phyloP scores from a whole-genome alignment of 2,113 vertebrate species.

The Festucalex cinctus region DNA sequence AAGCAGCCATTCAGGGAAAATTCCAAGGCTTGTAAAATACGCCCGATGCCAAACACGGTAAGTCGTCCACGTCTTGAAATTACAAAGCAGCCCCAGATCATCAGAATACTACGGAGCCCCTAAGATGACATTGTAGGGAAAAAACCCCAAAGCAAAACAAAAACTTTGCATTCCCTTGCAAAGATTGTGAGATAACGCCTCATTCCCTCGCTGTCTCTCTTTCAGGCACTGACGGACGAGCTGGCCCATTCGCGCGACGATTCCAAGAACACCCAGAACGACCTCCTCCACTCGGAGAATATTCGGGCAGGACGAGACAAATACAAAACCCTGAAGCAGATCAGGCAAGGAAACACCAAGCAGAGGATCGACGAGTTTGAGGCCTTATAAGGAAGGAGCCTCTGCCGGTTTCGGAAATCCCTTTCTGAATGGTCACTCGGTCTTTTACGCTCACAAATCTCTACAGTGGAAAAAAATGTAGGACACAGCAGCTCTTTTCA shows the following conservation, averaged over 20 bases:
- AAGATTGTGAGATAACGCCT: background rate
- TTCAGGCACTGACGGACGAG: constrained; percentile 85
- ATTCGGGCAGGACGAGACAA: constrained; percentile 88
- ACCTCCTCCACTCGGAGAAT: constrained; percentile 89
- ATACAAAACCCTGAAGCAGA: constrained; percentile 95
- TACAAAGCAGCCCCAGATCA: no score
- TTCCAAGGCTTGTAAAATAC: no score
- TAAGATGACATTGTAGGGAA: no score
- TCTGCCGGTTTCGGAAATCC: constrained; percentile 1
- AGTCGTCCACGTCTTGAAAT: no score
- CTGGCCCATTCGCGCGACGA: constrained; percentile 86
- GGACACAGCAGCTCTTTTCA: background rate
- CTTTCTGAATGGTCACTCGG: constrained; percentile 66
- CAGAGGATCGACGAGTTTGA: constrained; percentile 97
- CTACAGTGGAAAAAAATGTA: constrained; percentile 24
- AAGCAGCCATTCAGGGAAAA: no score
- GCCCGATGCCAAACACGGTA: no score
- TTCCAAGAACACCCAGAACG: constrained; percentile 88
- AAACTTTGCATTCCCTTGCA: no score
- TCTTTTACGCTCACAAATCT: background rate
- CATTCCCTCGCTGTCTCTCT: background rate
- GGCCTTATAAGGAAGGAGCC: constrained; percentile 78
- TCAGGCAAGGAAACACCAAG: constrained; percentile 95
- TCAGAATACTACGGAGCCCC: no score
- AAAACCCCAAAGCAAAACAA: no score